Evolutionary conservation across 2,113 vertebrate species (phyloP), one percentile per base, ranked within the genome.

Genomic region (Puffinus mauretanicus): DNA sequence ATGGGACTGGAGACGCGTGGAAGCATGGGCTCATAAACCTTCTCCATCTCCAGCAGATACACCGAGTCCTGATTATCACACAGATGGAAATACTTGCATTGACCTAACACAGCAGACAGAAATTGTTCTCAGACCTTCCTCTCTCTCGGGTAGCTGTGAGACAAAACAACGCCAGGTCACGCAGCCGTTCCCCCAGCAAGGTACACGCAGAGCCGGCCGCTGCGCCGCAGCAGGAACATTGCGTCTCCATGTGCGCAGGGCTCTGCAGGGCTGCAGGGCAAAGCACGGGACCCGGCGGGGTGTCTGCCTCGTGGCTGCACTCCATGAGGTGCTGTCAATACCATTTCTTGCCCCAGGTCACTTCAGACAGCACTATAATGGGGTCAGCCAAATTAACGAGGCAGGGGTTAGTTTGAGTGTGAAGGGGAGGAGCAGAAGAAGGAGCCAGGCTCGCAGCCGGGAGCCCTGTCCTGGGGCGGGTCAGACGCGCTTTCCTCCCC

Each of bases 211-310:
- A 51, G 44, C 44, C 40, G 5, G 29, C 3, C 14, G 5, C 52
- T 8, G 19, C n/a, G 21, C 55, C 18, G 5, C 65, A 26, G 38
- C 32, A 3, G 49, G 40, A 65, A 14, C 3, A 5, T 17, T 11
- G 61, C 29, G 2, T 2, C 6, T 49, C n/a, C 61, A 2, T 1
- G 8, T 58, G 61, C 1, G 7, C 9, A 1, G 32, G 40, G 34
- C 6, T 13, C 75, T 38, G n/a, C 49, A 9, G 66, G 55, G 66
- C 40, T 29, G n/a, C n/a, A n/a, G n/a, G n/a, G 12, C 21, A 15
- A 6, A 0, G 34, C 18, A 27, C 1, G 13, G 46, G 38, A 38
- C 32, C 15, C 15, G 4, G 67, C 1, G 4, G 65, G 44, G 51
- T 2, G 51, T 10, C 58, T 25, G 36, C 19, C 18, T 61, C 7